Base-by-base conservation (phyloP, 2,888 invertebrate genomes). In the Sminthurinus aureus region DNA sequence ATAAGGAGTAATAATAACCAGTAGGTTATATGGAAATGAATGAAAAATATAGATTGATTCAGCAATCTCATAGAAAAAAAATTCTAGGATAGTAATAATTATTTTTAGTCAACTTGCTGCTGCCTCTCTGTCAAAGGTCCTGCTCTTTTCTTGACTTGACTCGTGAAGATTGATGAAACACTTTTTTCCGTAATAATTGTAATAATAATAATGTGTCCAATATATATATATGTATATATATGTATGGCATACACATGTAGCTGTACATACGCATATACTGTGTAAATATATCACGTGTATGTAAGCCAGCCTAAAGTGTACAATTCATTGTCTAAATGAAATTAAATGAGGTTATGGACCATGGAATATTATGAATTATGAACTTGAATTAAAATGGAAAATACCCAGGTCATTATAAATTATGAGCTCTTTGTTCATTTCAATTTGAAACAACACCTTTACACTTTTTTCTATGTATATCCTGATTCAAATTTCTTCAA, bases 121-220 rank as follows among this genome's bases (percentile, higher is more conserved):
- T 69, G 20, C 22, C 69, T 64, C n/a, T 67, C 71, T 71, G 71
- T 71, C 71, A 71, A 71, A 71, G 71, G 71, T 71, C 71, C 24
- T 71, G 71, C 71, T 71, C 71, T 71, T 24, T 71, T 71, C 71
- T 26, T 71, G 71, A 71, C 71, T 71, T 71, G 38, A 38, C 38
- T 38, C 38, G 38, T 38, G 38, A 38, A 38, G 6, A 38, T 38
- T 38, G 22, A 58, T 15, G 71, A 24, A 71, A 71, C 71, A 71
- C 24, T 71, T 24, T 71, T 71, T 24, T 71, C 20, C 69, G 1
- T 69, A 15, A 22, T 69, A 4, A 69, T n/a, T 20, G 38, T 38
- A 38, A 38, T 38, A 4, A 38, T 38, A n/a, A n/a, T n/a, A n/a
- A n/a, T n/a, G n/a, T n/a, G n/a, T n/a, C n/a, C n/a, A n/a, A n/a